A percentile compares a stretch with the other conserved stretches of the same genome.
phyloP scores from a whole-genome alignment of 2,113 vertebrate genomes.

The Eulemur rufifrons region DNA sequence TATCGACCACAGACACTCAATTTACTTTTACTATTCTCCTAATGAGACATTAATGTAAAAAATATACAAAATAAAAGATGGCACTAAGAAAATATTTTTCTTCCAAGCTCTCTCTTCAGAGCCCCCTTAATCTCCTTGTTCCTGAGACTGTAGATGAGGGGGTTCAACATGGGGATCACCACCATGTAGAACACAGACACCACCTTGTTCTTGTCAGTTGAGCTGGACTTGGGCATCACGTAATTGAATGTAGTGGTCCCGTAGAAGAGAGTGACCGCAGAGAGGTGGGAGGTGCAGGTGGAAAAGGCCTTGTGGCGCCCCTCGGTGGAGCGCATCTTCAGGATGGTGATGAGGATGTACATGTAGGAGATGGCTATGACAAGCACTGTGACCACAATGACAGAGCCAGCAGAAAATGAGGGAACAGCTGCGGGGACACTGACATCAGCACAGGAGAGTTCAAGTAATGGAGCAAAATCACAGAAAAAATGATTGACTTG shows the following conservation, averaged over 20 bases:
- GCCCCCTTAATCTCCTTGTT: slow-evolving; percentile 62
- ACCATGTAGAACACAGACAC: slow-evolving; percentile 59
- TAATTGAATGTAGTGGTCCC: slow-evolving; percentile 54
- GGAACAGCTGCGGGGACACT: neutral
- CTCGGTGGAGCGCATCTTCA: neutral
- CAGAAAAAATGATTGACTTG: slow-evolving; percentile 68
- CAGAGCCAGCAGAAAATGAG: neutral
- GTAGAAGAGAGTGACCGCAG: slow-evolving; percentile 41
- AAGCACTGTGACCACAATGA: slow-evolving; percentile 26
- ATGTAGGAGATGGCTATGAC: slow-evolving; percentile 29
- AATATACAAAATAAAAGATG: neutral
- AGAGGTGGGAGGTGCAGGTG: slow-evolving; percentile 70
- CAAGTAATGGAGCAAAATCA: slow-evolving; percentile 66
- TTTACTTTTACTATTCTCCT: neutral
- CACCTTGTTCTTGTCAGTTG: slow-evolving; percentile 50
- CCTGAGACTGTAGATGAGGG: slow-evolving; percentile 66
- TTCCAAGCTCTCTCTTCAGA: slow-evolving; percentile 24
- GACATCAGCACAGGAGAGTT: slow-evolving; percentile 8
- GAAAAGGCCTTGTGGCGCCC: slow-evolving; percentile 56
- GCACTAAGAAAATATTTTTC: slow-evolving; percentile 8
- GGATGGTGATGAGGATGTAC: slow-evolving; percentile 41
- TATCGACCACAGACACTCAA: neutral
- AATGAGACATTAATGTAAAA: neutral
- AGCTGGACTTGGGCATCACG: slow-evolving; percentile 53
- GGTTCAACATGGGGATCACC: slow-evolving; percentile 57